Percentiles rank a stretch among this genome's conserved stretches.
Conservation (phyloP, 1,140 invertebrate species). For the Psix sp. region DNA sequence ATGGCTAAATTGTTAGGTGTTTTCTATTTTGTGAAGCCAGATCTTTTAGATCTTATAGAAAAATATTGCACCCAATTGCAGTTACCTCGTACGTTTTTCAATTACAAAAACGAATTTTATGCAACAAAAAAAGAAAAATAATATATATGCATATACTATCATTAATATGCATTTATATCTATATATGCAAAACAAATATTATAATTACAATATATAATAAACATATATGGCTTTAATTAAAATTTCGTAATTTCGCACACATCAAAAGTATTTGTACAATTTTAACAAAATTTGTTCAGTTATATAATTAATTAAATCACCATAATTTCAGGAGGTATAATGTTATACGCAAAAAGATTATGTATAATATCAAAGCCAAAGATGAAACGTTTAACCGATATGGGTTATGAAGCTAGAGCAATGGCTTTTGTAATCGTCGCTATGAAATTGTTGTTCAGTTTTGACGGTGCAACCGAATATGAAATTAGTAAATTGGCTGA, state of each 20-base stretch:
- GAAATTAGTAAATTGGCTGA: constrained; percentile 78
- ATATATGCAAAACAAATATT: too few species aligned
- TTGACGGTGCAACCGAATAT: constrained; percentile 81
- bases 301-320: too few species aligned
- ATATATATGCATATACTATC: too few species aligned
- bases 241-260: too few species aligned
- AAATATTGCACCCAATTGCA: constrained; percentile 79
- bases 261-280: too few species aligned
- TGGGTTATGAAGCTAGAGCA: constrained; percentile 81
- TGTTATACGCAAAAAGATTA: constrained; percentile 70
- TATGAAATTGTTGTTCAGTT: constrained; percentile 80
- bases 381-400: constrained; percentile 63
- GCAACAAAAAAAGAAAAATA: not conserved
- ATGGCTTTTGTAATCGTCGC: constrained; percentile 81
- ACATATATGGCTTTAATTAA: too few species aligned
- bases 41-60: constrained; percentile 74
- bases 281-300: too few species aligned
- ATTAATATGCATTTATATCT: not conserved
- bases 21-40: constrained; percentile 68
- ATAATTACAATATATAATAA: too few species aligned
- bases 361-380: constrained; percentile 70
- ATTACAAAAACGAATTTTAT: not conserved
- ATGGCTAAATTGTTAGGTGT: constrained; percentile 74
- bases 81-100: constrained; percentile 72
- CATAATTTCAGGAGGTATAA: constrained; percentile 67